phyloP scores from a whole-genome alignment of 2,888 invertebrate species.

The Isoperla grammatica region DNA sequence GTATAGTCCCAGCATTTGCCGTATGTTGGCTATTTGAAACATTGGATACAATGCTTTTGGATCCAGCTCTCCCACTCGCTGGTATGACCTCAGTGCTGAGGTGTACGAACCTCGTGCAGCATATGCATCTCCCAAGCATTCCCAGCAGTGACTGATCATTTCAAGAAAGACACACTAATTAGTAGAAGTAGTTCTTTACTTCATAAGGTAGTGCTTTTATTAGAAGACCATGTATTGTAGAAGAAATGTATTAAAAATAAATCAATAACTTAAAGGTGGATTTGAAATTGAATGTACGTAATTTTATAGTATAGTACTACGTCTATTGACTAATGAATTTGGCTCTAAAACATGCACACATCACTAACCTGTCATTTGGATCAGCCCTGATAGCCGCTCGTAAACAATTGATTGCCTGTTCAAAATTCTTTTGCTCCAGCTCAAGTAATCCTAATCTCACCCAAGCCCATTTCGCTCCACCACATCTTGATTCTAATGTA shows the following conservation, averaged over 20 bases:
- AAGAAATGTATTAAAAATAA: too few species aligned
- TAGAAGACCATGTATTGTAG: too few species aligned
- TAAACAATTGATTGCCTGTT: conserved; percentile 69
- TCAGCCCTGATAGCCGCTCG: conserved; percentile 65
- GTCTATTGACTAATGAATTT: background rate
- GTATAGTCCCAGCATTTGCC: conserved; percentile 63
- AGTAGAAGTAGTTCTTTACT: too few species aligned
- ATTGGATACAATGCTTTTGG: conserved; percentile 62
- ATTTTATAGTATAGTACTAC: background rate
- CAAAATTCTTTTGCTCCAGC: conserved; percentile 64
- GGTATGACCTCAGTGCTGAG: conserved; percentile 83
- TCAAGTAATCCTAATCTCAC: conserved; percentile 79
- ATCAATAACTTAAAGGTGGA: too few species aligned
- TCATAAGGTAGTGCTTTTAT: too few species aligned
- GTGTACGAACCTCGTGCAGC: conserved; percentile 81
- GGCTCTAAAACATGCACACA: background rate
- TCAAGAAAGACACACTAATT: too few species aligned
- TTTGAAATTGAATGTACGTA: too few species aligned
- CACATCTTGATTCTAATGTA: conserved; percentile 37
- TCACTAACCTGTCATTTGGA: conserved; percentile 58
- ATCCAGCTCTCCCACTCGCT: conserved; percentile 64
- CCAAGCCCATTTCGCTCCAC: conserved; percentile 67
- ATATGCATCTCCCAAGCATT: conserved; percentile 87
- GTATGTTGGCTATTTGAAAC: conserved; percentile 70
- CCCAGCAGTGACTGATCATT: conserved; percentile 60